Percentiles rank a stretch among this genome's conserved stretches.
These are phyloP conservation scores for Conistra vaccinii DNA, from an alignment of 2,888 invertebrate genomes.

Conservation along the genomic window DNA sequence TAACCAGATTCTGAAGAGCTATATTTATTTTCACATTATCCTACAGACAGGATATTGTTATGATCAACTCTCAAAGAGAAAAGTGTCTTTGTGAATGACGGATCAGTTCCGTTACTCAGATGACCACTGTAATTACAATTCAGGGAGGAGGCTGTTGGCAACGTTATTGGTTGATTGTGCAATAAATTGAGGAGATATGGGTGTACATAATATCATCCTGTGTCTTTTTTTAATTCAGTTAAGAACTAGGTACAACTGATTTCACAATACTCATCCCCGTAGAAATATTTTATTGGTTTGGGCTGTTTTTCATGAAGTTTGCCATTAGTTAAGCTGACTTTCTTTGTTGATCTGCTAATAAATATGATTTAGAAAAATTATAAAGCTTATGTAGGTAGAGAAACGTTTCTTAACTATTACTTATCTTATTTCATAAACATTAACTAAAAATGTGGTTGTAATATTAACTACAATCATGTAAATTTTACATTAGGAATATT, in stretches of 20 bases:
- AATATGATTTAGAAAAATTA: neutral
- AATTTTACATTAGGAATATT: conserved; percentile 2
- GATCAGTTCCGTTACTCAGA: neutral
- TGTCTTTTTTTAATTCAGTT: neutral
- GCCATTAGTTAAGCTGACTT: neutral
- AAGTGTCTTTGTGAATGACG: neutral
- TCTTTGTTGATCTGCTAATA: neutral
- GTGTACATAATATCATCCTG: neutral
- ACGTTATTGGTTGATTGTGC: neutral
- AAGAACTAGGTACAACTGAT: neutral
- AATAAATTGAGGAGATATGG: too few species aligned
- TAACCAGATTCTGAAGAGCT: neutral
- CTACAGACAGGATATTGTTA: neutral
- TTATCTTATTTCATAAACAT: neutral
- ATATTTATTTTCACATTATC: neutral
- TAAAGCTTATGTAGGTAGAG: neutral
- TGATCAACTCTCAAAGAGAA: neutral
- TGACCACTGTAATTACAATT: neutral
- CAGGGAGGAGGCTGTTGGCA: neutral
- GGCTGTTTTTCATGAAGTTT: neutral
- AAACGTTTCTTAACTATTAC: too few species aligned
- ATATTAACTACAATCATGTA: neutral
- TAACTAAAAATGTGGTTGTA: neutral
- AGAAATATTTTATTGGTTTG: neutral
- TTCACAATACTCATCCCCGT: neutral